Base-by-base conservation (phyloP, 2,113 vertebrate species). In the Gymnarchus niloticus region DNA sequence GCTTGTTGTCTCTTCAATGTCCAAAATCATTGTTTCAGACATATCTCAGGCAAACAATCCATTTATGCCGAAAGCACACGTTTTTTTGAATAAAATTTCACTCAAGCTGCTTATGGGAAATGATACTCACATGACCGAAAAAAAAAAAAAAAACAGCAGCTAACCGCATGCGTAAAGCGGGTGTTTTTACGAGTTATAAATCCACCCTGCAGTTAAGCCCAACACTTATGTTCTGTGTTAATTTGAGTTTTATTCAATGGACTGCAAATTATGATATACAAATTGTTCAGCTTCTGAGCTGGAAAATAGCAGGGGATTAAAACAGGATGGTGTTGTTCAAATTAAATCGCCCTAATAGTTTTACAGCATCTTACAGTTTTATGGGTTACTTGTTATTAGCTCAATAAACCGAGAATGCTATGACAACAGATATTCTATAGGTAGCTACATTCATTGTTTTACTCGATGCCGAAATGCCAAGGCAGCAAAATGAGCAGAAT, bases 111-210 rank as follows among this genome's bases (percentile, higher is more conserved):
- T 78, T 23, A n/a, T 3, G 44, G 37, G 19, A 78, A 91, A 90
- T 83, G 81, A 87, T 56, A 54, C 51, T 14, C 87, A 81, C 86
- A 87, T 76, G 84, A 87, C 87, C 87, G 61, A 85, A 87, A 87
- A 89, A 91, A 91, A 49, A 61, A 56, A 65, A 85, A 87, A 87
- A 89, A 91, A 91, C 52, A 61, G 57, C 87, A 86, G 84, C 86
- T 87, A 88, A 88, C 33, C 88, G 77, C 84, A 76, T 87, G 83
- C 78, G 90, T 90, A 90, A 91, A 89, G 81, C 85, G 51, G 73
- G 69, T 51, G 7, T 87, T 83, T 85, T 25, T 88, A 89, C 78
- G 76, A 33, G 56, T 86, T 84, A 87, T 88, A 86, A 89, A 91
- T 90, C 80, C 81, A 89, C 85, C 86, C 65, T 85, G 81, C 83